Evolutionary conservation across 2,113 vertebrate species (phyloP), one percentile per base, ranked within the genome.

Genomic region (Erinaceus europaeus): DNA sequence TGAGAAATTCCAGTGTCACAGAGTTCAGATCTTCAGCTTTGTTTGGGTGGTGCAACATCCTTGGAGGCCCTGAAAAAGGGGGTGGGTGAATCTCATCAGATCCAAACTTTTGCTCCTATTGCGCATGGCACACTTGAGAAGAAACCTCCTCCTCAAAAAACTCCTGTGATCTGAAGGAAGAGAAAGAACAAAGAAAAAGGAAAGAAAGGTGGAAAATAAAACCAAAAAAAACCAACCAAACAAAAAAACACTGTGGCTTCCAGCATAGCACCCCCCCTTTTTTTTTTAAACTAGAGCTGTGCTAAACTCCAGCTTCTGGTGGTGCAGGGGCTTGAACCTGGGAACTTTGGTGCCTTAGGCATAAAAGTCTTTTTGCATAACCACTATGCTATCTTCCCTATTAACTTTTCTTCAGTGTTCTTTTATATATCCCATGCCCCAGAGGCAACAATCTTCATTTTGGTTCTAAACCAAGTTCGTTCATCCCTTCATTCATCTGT

Each of bases 11-110:
- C 69, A 44, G 65, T 65, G 73, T 76, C 72, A 57, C 40, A 38
- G 14, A 38, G 86, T 71, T 80, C 76, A 90, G 90, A 88, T 78
- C 62, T 84, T 88, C 73, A 18, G 65, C 81, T 83, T 61, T 20
- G 0, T 13, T 13, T 40, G 74, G 91, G 93, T 75, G 84, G 73
- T n/a, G 74, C 50, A 4, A 6, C 84, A 57, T 32, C 36, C 34
- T 29, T 68, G 20, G 86, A 84, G 84, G 86, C 74, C 89, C 64
- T 29, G 20, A 20, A 20, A 29, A 36, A 36, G n/a, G 21, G 48
- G 42, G 21, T 18, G 10, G 68, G 57, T 40, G 7, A 17, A 36
- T n/a, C 74, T 36, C 25, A 12, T 69, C 86, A 71, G 72, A 44
- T 20, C 42, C 75, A 3, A 27, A 84, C 18, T 42, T 27, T 64